phyloP scores from a whole-genome alignment of 2,888 invertebrate species.

The Stegana nigrithorax region DNA sequence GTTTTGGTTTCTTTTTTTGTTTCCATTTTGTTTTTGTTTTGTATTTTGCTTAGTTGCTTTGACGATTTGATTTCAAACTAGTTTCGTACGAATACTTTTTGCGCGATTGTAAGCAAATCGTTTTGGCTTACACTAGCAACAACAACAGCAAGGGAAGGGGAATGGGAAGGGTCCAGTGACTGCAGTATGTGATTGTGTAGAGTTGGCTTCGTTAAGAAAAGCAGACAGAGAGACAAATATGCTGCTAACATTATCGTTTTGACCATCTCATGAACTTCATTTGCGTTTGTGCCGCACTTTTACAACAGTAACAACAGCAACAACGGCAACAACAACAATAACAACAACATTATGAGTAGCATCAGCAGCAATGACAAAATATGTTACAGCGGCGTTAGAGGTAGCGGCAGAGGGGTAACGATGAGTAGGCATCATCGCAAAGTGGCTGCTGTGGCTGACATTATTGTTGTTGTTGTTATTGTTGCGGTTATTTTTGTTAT shows the following conservation, averaged over 20 bases:
- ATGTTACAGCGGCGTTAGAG: slow-evolving; percentile 34
- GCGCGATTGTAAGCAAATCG: too few relatives aligned
- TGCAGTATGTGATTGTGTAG: not conserved
- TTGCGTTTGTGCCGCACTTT: slow-evolving; percentile 35
- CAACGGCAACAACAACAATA: not conserved
- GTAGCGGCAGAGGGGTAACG: too few relatives aligned
- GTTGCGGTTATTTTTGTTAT: slow-evolving; percentile 7
- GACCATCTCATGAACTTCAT: slow-evolving; percentile 61
- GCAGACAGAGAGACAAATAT: slow-evolving; percentile 50
- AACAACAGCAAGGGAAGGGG: too few relatives aligned
- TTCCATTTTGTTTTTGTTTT: slow-evolving; percentile 3
- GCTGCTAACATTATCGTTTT: slow-evolving; percentile 59
- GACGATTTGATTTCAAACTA: slow-evolving; percentile 8
- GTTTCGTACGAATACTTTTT: not conserved
- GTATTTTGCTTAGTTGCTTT: too few relatives aligned
- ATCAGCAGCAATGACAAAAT: not conserved
- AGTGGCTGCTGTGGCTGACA: too few relatives aligned
- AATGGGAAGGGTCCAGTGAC: too few relatives aligned
- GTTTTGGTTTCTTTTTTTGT: not conserved
- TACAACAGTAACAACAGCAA: not conserved
- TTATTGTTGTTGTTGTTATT: slow-evolving; percentile 25
- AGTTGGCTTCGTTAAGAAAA: too few relatives aligned
- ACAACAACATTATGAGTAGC: slow-evolving; percentile 12
- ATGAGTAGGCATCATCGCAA: too few relatives aligned
- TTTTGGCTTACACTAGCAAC: not conserved